A percentile compares a stretch with the other conserved stretches of the same genome.
Conservation (phyloP, 2,797 vertebrate species). For the Hippocampus kuda region DNA sequence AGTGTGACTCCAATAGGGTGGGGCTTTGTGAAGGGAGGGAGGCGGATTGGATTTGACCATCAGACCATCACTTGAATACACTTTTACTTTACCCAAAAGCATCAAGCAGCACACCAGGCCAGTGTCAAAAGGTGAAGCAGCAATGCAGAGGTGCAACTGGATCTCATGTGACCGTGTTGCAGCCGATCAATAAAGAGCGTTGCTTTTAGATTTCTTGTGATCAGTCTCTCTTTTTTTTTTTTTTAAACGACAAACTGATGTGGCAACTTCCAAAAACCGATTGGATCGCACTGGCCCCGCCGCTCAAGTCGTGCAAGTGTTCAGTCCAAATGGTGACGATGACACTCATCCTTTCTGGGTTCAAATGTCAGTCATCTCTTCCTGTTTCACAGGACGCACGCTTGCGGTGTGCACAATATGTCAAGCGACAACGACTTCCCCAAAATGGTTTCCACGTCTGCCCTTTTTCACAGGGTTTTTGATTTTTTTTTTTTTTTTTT, state of each 20-base stretch:
- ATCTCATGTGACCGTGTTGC: constrained; percentile 35
- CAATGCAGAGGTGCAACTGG: constrained; percentile 38
- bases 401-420: constrained; percentile 38
- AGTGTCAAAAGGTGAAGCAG: constrained; percentile 34
- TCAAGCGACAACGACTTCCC: constrained; percentile 43
- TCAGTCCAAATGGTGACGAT: constrained; percentile 43
- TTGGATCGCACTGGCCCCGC: not conserved
- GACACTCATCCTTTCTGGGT: constrained; percentile 51
- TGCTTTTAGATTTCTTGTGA: constrained; percentile 58
- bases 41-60: constrained; percentile 36
- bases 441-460: constrained; percentile 24
- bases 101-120: constrained; percentile 16
- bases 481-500: not conserved
- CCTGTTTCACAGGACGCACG: constrained; percentile 65
- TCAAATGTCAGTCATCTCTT: constrained; percentile 63
- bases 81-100: constrained; percentile 41
- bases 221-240: constrained; percentile 52
- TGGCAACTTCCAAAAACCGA: constrained; percentile 35
- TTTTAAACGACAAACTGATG: constrained; percentile 29
- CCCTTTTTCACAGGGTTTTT: not conserved
- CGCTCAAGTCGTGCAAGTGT: constrained; percentile 33
- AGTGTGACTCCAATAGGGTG: constrained; percentile 18
- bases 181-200: constrained; percentile 51
- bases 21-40: constrained; percentile 7
- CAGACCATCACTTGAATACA: constrained; percentile 43